These are phyloP conservation scores for Dryococelus australis DNA, from an alignment of 2,888 invertebrate genomes.

Conservation along the genomic window DNA sequence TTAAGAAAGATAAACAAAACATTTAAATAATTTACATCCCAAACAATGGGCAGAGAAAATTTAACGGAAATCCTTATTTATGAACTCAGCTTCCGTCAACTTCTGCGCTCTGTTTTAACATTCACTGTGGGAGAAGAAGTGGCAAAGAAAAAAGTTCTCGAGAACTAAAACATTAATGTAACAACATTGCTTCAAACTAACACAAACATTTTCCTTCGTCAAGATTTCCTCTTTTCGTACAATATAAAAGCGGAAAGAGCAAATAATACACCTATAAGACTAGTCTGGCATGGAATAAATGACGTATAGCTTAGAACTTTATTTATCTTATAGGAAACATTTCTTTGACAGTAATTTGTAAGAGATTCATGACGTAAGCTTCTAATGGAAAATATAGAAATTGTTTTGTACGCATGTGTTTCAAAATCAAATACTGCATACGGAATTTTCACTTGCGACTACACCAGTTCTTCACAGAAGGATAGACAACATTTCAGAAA, in stretches of 20 bases:
- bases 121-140: not conserved
- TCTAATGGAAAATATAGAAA: too few relatives aligned
- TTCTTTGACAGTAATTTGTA: too few relatives aligned
- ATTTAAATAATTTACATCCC: not conserved
- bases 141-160: not conserved
- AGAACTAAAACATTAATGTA: not conserved
- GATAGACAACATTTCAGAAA: too few relatives aligned
- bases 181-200: not conserved
- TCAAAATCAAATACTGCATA: too few relatives aligned
- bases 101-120: not conserved
- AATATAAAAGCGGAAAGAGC: not conserved
- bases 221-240: not conserved
- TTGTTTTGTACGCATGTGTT: too few relatives aligned
- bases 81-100: not conserved
- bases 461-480: too few relatives aligned
- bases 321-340: too few relatives aligned
- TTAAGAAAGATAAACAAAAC: too few relatives aligned
- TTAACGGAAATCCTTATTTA: not conserved
- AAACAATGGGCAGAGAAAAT: not conserved
- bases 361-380: too few relatives aligned
- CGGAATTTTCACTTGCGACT: too few relatives aligned
- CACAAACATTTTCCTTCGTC: not conserved
- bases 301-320: too few relatives aligned
- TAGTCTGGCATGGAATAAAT: too few relatives aligned
- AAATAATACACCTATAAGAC: not conserved